Base-by-base conservation (phyloP, 2,888 invertebrate genomes). In the Calliopum simillimum region DNA sequence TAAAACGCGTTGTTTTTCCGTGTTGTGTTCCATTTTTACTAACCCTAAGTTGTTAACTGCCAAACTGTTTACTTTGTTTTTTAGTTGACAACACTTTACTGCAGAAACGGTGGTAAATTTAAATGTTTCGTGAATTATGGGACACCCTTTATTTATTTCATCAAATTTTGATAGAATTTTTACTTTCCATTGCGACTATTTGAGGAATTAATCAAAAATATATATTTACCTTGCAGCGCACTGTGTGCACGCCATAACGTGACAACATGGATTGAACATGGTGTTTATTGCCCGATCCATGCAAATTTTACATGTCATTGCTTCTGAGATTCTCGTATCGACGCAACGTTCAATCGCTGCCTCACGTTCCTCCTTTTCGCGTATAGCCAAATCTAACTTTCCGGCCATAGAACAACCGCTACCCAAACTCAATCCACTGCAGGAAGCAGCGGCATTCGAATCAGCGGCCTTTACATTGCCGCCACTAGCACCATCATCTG, bases 221-320 rank as follows among this genome's bases (percentile, higher is more conserved):
- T n/a, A 21, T 59, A 44, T 79, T 80, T 77, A 90, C 89, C 90
- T 88, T 3, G 89, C 88, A 3, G 95, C 94, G 83, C 96, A 96
- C 23, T 89, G 88, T 49, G 88, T 87, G 86, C 96, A 96, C 79
- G 95, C 94, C 63, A 94, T 91, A 65, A 94, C 93, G 85, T 96
- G 96, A n/a, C 94, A 90, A 83, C 96, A 96, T 2, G 96, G 96
- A 87, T 94, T 91, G 86, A 96, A 92, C 77, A 93, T 92, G 46
- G 94, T 92, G 87, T 94, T 92, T 82, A 96, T 92, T 71, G 91
- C 90, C 65, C 88, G 89, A 87, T 96, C 95, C 94, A 95, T 94
- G 84, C 96, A 96, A 78, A 95, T 94, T 81, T 93, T 91, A 84
- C 96, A 96, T 59, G 93, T 92, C 87, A 94, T 90, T 66, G 92